Conservation (phyloP, 64 coral and sea anemone species). For the Stylophora pistillata region DNA sequence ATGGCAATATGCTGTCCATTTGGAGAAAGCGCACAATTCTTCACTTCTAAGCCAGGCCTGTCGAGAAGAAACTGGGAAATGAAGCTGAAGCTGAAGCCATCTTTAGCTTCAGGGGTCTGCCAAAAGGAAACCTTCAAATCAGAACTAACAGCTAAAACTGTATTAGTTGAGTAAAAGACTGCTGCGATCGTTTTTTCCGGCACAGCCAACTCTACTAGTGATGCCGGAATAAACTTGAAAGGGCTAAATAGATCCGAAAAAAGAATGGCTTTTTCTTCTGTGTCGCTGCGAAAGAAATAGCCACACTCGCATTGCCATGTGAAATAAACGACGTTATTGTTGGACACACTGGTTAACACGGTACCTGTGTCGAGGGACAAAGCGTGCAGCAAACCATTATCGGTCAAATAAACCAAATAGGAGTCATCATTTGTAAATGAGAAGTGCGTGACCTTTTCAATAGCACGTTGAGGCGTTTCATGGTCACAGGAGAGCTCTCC, state of each 20-base stretch:
- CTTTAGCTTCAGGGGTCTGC: neutral
- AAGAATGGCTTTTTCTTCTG: neutral
- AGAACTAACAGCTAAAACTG: neutral
- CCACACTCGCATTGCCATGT: neutral
- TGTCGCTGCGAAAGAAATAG: neutral
- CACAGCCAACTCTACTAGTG: neutral
- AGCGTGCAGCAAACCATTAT: neutral
- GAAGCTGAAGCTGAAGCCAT: neutral
- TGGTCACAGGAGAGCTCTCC: neutral
- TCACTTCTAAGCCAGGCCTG: neutral
- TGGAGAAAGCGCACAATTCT: neutral
- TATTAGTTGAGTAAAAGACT: neutral
- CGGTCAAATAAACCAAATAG: neutral
- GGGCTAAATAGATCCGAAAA: neutral
- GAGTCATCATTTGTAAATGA: slow-evolving; percentile 3
- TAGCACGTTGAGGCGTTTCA: neutral
- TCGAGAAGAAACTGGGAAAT: neutral
- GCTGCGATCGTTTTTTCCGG: neutral
- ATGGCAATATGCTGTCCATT: neutral
- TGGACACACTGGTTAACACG: neutral
- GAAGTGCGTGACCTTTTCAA: neutral
- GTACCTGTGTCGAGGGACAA: neutral
- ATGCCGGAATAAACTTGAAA: neutral
- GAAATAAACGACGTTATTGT: neutral
- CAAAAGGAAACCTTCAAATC: neutral